Evolutionary conservation across 2,797 vertebrate genomes (phyloP), one percentile per base, ranked within the genome.

Genomic region (Garrulus glandarius): DNA sequence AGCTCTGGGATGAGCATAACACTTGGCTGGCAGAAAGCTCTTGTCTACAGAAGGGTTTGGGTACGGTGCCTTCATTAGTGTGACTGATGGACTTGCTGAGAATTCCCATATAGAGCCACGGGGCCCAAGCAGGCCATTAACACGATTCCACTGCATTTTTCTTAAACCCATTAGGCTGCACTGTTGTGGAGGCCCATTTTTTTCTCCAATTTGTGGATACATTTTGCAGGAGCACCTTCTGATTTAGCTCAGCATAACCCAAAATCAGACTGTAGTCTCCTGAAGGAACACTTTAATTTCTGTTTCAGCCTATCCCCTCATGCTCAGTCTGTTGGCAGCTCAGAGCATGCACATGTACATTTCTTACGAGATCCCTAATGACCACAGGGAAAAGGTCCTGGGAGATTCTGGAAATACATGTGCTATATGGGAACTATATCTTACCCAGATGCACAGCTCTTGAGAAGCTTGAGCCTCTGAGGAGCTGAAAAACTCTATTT

Each of bases 361-460:
- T 92, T 75, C 79, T 94, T 92, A 84, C 0, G 1, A 96, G 87
- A 85, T 89, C 84, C 84, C 87, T 52, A 47, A 69, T 69, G 89
- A 59, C 79, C 57, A 72, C 39, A 81, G 72, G 68, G 84, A 93
- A 92, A 87, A 91, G 34, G 59, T 80, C 56, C 77, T 41, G 55
- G 55, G 90, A 84, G 84, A 89, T 80, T 13, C n/a, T 94, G 89
- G 87, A 94, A 97, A 69, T 55, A 32, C 65, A 41, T 55, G 61
- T 67, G 65, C 76, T 91, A 2, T 55, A 72, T 91, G 69, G 91
- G 94, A 97, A 84, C 44, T 71, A 5, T 93, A 93, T 95, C 65
- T 96, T 81, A 91, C 23, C 41, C 95, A 97, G 91, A 86, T 96
- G 95, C 95, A 95, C 78, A 87, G 46, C n/a, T 92, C 82, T 89